A percentile compares a stretch with the other conserved stretches of the same genome.
Evolutionary conservation across 2,113 vertebrate species (phyloP).

Genomic region (Melanocharis versteri): DNA sequence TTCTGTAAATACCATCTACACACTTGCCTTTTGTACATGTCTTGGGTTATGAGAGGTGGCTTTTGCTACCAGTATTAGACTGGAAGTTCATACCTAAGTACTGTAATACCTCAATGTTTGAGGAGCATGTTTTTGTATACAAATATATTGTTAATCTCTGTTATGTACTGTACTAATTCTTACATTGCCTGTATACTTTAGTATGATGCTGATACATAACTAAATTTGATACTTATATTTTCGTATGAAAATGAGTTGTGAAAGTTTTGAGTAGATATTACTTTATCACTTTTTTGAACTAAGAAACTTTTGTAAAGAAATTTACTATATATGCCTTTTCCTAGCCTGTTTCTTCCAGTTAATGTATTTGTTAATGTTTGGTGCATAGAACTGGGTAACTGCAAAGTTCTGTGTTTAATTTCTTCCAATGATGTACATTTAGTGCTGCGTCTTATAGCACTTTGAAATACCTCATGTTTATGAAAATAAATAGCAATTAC

Average conservation of each 20-base stretch:
- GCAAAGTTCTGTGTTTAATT: constrained; percentile 90
- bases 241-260: constrained; percentile 99
- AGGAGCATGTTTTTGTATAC: constrained; percentile 96
- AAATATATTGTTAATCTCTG: constrained; percentile 91
- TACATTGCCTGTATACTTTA: constrained; percentile 98
- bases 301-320: constrained; percentile 99
- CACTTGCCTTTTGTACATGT: constrained; percentile 90
- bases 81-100: constrained; percentile 99
- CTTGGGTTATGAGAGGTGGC: constrained; percentile 87
- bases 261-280: constrained; percentile 98
- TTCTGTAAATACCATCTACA: constrained; percentile 97
- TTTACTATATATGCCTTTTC: constrained; percentile 94
- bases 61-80: constrained; percentile 92
- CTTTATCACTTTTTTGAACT: constrained; percentile 96
- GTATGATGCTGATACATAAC: constrained; percentile 99
- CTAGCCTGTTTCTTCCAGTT: constrained; percentile 89
- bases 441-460: constrained; percentile 99
- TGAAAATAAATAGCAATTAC: constrained; percentile 99
- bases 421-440: constrained; percentile 92
- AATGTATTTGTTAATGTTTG: constrained; percentile 98
- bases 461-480: constrained; percentile 99
- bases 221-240: constrained; percentile 99
- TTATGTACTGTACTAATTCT: constrained; percentile 98
- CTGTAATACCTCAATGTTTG: constrained; percentile 98
- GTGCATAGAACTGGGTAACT: constrained; percentile 98